Conservation (phyloP, 2,113 vertebrate genomes). For the Hippocampus barbouri region DNA sequence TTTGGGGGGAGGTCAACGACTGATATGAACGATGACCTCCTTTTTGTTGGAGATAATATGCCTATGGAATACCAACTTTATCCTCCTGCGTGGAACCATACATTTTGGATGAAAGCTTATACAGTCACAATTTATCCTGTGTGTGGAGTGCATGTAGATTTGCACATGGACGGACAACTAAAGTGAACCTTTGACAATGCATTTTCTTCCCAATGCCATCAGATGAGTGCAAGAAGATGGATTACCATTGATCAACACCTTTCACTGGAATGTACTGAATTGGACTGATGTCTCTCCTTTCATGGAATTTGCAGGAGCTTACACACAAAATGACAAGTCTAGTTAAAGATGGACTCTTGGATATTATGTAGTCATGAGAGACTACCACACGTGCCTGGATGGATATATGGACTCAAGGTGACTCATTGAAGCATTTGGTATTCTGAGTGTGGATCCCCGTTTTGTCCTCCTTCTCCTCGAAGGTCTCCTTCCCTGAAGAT, state of each 20-base stretch:
- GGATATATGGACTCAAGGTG: slow-evolving; percentile 34
- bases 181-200: not conserved
- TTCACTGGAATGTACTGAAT: slow-evolving; percentile 5
- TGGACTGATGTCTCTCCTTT: slow-evolving; percentile 9
- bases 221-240: slow-evolving; percentile 33
- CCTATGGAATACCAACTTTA: slow-evolving; percentile 61
- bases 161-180: not conserved
- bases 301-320: not conserved
- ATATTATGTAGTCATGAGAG: slow-evolving; percentile 30
- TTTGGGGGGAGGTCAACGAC: slow-evolving; percentile 12
- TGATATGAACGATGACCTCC: slow-evolving; percentile 43
- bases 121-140: slow-evolving; percentile 7
- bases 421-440: slow-evolving; percentile 33
- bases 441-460: slow-evolving; percentile 34
- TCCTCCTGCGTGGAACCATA: slow-evolving; percentile 60
- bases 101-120: slow-evolving; percentile 57
- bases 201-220: not conserved
- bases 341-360: slow-evolving; percentile 38
- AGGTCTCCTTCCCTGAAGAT: slow-evolving; percentile 28
- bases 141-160: slow-evolving; percentile 1
- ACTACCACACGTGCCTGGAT: slow-evolving; percentile 13
- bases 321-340: slow-evolving; percentile 24
- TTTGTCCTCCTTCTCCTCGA: slow-evolving; percentile 37
- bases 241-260: slow-evolving; percentile 45
- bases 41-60: slow-evolving; percentile 44